A percentile compares a stretch with the other conserved stretches of the same genome.
Evolutionary conservation across 2,113 vertebrate species (phyloP).

Genomic region (Mobula birostris): DNA sequence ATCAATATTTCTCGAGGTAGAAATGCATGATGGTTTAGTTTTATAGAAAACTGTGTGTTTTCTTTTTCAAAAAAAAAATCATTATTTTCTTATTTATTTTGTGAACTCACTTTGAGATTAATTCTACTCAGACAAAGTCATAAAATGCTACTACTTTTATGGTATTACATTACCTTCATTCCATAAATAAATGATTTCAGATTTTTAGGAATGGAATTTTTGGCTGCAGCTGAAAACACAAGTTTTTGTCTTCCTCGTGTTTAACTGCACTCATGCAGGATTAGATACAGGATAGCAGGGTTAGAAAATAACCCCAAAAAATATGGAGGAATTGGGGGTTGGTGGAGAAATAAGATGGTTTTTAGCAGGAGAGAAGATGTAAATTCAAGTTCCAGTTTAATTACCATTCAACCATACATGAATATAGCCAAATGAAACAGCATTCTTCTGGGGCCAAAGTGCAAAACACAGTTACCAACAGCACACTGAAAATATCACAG

Average conservation of each 20-base stretch:
- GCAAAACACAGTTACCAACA: too few species aligned
- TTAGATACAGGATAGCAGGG: not conserved
- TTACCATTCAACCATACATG: too few species aligned
- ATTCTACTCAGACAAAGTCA: not conserved
- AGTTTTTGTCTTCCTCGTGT: not conserved
- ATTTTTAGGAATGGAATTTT: not conserved
- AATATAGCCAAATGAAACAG: too few species aligned
- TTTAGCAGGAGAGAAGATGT: too few species aligned
- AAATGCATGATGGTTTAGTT: not conserved
- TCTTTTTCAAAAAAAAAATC: too few species aligned
- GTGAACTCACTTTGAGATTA: not conserved
- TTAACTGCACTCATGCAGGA: too few species aligned
- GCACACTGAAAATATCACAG: too few species aligned
- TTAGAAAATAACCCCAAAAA: not conserved
- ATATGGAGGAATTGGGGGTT: too few species aligned
- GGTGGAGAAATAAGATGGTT: too few species aligned
- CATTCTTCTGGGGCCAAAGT: too few species aligned
- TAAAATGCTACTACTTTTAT: not conserved
- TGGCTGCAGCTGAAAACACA: not conserved
- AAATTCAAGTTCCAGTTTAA: too few species aligned
- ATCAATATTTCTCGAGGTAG: constrained; percentile 69
- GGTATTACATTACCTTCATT: not conserved
- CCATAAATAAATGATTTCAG: not conserved
- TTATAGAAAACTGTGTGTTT: too few species aligned
- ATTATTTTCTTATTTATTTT: not conserved